A percentile compares a stretch with the other conserved stretches of the same genome.
Conservation (phyloP, 2,113 vertebrate species). For the Speoplatyrhinus poulsoni region DNA sequence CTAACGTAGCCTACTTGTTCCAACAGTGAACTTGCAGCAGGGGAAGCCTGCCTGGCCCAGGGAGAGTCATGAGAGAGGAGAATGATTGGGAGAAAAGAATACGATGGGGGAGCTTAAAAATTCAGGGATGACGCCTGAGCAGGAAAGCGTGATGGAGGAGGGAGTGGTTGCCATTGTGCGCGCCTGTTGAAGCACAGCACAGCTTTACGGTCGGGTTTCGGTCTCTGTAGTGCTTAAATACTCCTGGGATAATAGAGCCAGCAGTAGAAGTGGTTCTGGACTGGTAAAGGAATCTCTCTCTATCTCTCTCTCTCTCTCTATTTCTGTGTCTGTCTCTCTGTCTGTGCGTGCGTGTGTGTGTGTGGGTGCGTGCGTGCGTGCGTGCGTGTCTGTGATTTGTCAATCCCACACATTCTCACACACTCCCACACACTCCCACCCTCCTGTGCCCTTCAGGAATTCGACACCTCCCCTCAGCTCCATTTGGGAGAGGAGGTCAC, state of each 20-base stretch:
- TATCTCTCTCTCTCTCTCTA: conserved; percentile 1
- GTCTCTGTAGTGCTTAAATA: conserved; percentile 30
- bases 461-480: conserved; percentile 47
- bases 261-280: conserved; percentile 28
- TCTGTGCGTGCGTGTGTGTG: not conserved
- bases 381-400: not conserved
- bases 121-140: conserved; percentile 7
- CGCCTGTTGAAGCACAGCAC: conserved; percentile 30
- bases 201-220: conserved; percentile 38
- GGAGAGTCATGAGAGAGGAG: conserved; percentile 11
- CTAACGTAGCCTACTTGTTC: not conserved
- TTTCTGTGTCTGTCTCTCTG: not conserved
- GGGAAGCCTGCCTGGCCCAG: not conserved
- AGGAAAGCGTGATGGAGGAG: conserved; percentile 14
- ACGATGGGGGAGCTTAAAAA: conserved; percentile 5
- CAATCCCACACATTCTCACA: conserved; percentile 3
- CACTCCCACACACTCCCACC: conserved; percentile 11
- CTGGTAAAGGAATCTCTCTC: conserved; percentile 24
- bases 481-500: conserved; percentile 39
- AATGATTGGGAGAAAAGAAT: conserved; percentile 14
- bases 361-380: not conserved
- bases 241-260: conserved; percentile 29
- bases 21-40: conserved; percentile 4
- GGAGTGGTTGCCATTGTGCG: conserved; percentile 24
- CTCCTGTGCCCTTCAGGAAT: conserved; percentile 32